A percentile compares a stretch with the other conserved stretches of the same genome.
Evolutionary conservation across 2,888 invertebrate species (phyloP).

Genomic region (Hypomecis punctinalis): DNA sequence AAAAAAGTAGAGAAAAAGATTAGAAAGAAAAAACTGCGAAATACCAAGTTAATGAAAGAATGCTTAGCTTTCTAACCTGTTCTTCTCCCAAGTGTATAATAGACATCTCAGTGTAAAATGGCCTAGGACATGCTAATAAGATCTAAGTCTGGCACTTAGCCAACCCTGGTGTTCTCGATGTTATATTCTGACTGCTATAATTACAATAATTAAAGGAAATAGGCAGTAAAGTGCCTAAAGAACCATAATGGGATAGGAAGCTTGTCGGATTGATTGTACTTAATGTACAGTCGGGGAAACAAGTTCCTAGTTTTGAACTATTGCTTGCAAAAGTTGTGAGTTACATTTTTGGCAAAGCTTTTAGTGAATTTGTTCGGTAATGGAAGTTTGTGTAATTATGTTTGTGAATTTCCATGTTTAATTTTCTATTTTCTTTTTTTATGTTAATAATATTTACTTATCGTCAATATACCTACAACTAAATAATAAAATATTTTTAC

Average conservation of each 20-base stretch:
- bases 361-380: too few species aligned
- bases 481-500: too few species aligned
- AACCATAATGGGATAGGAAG: constrained; percentile 18
- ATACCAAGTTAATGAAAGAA: too few species aligned
- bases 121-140: not conserved
- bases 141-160: not conserved
- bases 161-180: constrained; percentile 18
- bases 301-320: not conserved
- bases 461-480: too few species aligned
- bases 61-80: too few species aligned
- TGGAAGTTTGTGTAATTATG: too few species aligned
- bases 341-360: too few species aligned
- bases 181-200: constrained; percentile 23
- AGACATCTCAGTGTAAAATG: not conserved
- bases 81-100: not conserved
- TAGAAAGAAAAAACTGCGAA: too few species aligned
- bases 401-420: too few species aligned
- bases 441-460: too few species aligned
- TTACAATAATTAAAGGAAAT: constrained; percentile 34
- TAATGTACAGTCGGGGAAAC: not conserved
- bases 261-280: constrained; percentile 16
- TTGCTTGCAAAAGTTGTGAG: not conserved
- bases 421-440: too few species aligned
- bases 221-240: constrained; percentile 27
- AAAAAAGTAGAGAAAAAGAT: too few species aligned